A percentile compares a stretch with the other conserved stretches of the same genome.
phyloP scores from a whole-genome alignment of 1,140 invertebrate genomes.

The Solenopsis invicta region DNA sequence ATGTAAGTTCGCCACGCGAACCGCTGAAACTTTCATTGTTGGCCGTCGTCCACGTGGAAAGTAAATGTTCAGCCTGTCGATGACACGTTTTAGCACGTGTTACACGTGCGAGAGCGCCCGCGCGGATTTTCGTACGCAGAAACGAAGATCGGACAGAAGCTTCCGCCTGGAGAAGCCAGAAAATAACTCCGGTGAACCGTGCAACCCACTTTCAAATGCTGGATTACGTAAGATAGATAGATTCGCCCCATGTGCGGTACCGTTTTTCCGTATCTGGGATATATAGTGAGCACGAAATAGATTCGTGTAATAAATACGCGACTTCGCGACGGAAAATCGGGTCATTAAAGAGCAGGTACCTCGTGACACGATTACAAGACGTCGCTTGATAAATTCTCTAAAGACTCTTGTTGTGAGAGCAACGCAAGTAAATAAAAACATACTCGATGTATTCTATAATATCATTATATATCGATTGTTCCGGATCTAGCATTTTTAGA shows the following conservation, averaged over 20 bases:
- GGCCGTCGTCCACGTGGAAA: not conserved
- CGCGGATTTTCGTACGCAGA: slow-evolving; percentile 40
- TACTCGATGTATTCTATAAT: not conserved
- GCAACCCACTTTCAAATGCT: slow-evolving; percentile 79
- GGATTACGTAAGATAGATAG: slow-evolving; percentile 73
- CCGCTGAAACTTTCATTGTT: not conserved
- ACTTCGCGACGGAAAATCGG: slow-evolving; percentile 13
- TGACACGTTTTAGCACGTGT: slow-evolving; percentile 35
- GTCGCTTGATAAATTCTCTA: not conserved
- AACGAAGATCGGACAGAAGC: slow-evolving; percentile 68
- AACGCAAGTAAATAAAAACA: not conserved
- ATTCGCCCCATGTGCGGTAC: slow-evolving; percentile 41
- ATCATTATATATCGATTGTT: slow-evolving; percentile 7
- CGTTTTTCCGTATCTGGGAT: slow-evolving; percentile 36
- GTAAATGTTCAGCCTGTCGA: slow-evolving; percentile 33
- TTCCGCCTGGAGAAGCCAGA: slow-evolving; percentile 68
- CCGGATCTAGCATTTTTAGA: not conserved
- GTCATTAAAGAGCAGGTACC: slow-evolving; percentile 34
- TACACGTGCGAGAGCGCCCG: not conserved
- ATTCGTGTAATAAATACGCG: slow-evolving; percentile 44
- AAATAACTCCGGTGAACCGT: slow-evolving; percentile 78
- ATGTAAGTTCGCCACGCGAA: too few species aligned
- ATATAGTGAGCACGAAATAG: slow-evolving; percentile 36
- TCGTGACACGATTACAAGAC: not conserved
- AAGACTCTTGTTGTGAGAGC: not conserved